Percentiles rank a stretch among this genome's conserved stretches.
Evolutionary conservation across 2,113 vertebrate genomes (phyloP).

Genomic region (Ageneiosus marmoratus): DNA sequence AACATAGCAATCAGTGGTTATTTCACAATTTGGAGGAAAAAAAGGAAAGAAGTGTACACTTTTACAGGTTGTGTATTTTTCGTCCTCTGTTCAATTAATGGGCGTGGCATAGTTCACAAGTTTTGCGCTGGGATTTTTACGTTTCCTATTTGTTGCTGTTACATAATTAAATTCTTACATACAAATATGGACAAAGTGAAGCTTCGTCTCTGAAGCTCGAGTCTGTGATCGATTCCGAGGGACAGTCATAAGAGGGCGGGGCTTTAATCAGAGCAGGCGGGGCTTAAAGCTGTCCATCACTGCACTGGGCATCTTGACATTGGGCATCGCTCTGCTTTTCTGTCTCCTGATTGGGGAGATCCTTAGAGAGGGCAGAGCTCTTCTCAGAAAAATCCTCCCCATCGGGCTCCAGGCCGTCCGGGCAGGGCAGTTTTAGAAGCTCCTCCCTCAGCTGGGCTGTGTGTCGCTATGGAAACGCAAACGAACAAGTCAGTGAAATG

Average conservation of each 20-base stretch:
- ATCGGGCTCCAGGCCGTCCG: conserved; percentile 90
- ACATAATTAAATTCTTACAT: conserved; percentile 99
- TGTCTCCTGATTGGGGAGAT: conserved; percentile 79
- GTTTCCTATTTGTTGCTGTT: conserved; percentile 76
- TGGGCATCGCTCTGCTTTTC: conserved; percentile 83
- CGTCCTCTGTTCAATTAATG: conserved; percentile 83
- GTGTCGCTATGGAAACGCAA: conserved; percentile 79
- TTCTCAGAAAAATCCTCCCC: conserved; percentile 80
- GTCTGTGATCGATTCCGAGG: conserved; percentile 70
- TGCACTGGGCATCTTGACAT: conserved; percentile 72
- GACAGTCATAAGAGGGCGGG: conserved; percentile 63
- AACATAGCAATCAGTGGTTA: conserved; percentile 99
- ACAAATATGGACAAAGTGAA: conserved; percentile 99
- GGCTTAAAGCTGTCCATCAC: conserved; percentile 90
- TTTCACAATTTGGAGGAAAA: conserved; percentile 98
- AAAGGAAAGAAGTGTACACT: conserved; percentile 99
- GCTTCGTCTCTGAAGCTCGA: conserved; percentile 89
- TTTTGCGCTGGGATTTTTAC: conserved; percentile 45
- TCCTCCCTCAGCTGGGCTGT: conserved; percentile 95
- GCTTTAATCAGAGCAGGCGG: conserved; percentile 61
- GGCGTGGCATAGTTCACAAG: conserved; percentile 87
- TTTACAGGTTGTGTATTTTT: conserved; percentile 90
- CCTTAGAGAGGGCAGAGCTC: conserved; percentile 78
- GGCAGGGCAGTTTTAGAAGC: conserved; percentile 93
- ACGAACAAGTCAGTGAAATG: background rate